Conservation (phyloP, 2,888 invertebrate genomes). For the Ctenicera cuprea region DNA sequence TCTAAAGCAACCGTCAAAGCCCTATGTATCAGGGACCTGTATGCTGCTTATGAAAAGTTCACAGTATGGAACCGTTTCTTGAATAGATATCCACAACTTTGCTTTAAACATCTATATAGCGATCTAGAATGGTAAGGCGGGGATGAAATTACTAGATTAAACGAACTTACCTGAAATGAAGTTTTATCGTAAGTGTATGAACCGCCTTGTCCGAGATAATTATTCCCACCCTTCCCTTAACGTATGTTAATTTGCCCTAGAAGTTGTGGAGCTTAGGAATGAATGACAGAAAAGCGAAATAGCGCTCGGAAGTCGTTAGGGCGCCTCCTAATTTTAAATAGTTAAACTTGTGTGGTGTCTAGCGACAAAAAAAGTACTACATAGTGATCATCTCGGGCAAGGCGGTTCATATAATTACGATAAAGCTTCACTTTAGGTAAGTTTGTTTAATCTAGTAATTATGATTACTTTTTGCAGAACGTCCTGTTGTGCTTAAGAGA, state of each 20-base stretch:
- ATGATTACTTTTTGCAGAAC: no score
- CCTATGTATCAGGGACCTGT: no score
- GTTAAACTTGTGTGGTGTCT: background rate
- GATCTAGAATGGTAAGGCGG: background rate
- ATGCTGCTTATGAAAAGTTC: no score
- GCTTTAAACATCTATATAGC: background rate
- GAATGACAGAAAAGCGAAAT: background rate
- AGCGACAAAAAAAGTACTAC: no score
- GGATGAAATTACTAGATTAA: background rate
- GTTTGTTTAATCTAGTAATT: background rate
- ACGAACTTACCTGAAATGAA: no score
- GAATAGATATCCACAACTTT: background rate
- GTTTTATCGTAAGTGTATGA: background rate
- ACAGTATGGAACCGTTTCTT: no score
- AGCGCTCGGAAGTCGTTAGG: no score
- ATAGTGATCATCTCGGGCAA: no score
- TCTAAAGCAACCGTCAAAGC: no score
- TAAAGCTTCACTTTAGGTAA: background rate
- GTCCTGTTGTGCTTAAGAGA: no score
- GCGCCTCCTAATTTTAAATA: no score
- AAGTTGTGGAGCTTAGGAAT: background rate
- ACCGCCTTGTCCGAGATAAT: background rate
- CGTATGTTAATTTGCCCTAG: background rate
- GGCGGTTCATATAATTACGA: no score
- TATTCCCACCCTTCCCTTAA: background rate